phyloP scores from a whole-genome alignment of 2,888 invertebrate genomes.

The Syrista parreyssii region DNA sequence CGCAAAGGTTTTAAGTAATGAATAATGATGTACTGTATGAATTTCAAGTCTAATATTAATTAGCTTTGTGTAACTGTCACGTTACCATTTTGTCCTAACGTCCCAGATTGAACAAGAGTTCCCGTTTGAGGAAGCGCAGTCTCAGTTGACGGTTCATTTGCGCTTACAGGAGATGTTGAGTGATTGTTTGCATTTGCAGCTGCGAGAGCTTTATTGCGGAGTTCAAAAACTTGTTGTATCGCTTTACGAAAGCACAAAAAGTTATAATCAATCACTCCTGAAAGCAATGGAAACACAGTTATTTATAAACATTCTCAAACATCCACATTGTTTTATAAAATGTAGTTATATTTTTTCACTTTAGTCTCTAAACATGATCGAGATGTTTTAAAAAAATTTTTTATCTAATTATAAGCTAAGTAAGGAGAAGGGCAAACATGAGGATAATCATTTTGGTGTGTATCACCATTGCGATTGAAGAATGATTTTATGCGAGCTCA shows the following conservation, averaged over 20 bases:
- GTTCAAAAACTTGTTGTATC: conserved; percentile 94
- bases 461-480: no score
- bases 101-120: conserved; percentile 24
- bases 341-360: background rate
- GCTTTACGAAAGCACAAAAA: conserved; percentile 97
- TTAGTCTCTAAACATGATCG: background rate
- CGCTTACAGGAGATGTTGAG: conserved; percentile 51
- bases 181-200: conserved; percentile 56
- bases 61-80: conserved; percentile 49
- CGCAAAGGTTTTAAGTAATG: background rate
- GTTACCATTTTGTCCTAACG: conserved; percentile 51
- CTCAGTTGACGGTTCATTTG: conserved; percentile 50
- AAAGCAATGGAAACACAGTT: conserved; percentile 51
- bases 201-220: conserved; percentile 78
- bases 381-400: conserved; percentile 12
- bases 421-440: background rate
- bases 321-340: background rate
- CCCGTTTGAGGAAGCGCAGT: conserved; percentile 45
- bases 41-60: conserved; percentile 19
- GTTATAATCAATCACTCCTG: conserved; percentile 98
- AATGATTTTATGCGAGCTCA: no score
- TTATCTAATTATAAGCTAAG: conserved; percentile 4
- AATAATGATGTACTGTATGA: no score
- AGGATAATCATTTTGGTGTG: no score
- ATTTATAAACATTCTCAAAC: conserved; percentile 10